Percentiles rank a stretch among this genome's conserved stretches.
Conservation (phyloP, 2,797 vertebrate species). For the Alectoris magna region DNA sequence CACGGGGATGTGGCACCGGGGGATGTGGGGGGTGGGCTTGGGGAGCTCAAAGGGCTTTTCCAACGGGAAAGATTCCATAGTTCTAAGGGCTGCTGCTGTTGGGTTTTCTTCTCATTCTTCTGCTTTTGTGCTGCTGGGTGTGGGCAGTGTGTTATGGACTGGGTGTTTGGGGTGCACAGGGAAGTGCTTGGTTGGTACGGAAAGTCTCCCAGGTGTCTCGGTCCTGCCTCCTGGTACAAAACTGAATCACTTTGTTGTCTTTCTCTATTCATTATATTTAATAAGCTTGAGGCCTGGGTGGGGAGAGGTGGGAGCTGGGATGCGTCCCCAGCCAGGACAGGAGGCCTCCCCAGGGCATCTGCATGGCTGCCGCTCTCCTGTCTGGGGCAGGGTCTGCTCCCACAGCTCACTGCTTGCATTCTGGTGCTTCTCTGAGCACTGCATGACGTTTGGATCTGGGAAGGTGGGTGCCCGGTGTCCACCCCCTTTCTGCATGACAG, state of each 20-base stretch:
- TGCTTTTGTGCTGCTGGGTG: rapidly evolving
- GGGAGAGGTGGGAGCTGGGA: not conserved
- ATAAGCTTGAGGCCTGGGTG: rapidly evolving
- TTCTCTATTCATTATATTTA: rapidly evolving
- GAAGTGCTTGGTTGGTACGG: too few species aligned
- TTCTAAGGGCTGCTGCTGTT: not conserved
- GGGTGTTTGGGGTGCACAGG: rapidly evolving
- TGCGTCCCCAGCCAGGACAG: not conserved
- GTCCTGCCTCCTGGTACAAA: not conserved
- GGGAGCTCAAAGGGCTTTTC: too few species aligned
- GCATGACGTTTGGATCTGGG: rapidly evolving
- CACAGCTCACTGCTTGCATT: too few species aligned
- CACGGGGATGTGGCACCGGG: too few species aligned
- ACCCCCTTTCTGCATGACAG: not conserved
- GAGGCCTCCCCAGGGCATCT: too few species aligned
- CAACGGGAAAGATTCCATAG: too few species aligned
- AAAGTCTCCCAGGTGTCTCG: not conserved
- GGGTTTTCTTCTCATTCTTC: rapidly evolving
- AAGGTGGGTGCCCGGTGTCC: rapidly evolving
- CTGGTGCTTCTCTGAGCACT: not conserved
- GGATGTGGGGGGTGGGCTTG: too few species aligned
- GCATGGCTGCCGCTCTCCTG: too few species aligned
- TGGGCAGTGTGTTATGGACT: rapidly evolving
- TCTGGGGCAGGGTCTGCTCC: too few species aligned
- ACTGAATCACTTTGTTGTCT: rapidly evolving